Percentiles rank a stretch among this genome's conserved stretches.
Conservation (phyloP, 2,888 invertebrate species). For the Urechis unicinctus region DNA sequence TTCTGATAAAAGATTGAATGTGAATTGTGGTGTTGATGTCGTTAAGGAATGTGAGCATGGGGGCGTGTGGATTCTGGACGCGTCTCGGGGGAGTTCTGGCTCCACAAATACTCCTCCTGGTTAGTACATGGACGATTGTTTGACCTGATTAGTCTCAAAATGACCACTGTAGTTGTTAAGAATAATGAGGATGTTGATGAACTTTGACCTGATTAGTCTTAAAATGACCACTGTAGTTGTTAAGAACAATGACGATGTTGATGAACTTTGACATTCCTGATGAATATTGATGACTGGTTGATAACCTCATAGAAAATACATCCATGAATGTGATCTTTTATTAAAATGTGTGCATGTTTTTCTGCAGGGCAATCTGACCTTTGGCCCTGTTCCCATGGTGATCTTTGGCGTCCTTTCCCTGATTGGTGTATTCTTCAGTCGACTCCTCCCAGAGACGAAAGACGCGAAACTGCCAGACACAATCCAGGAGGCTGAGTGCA, state of each 20-base stretch:
- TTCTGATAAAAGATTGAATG: too few relatives aligned
- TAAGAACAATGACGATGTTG: too few relatives aligned
- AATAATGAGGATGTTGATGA: too few relatives aligned
- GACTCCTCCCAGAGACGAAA: slow-evolving; percentile 13
- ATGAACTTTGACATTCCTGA: too few relatives aligned
- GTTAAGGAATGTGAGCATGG: slow-evolving; percentile 45
- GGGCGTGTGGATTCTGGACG: slow-evolving; percentile 53
- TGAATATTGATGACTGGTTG: too few relatives aligned
- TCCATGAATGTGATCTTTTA: too few relatives aligned
- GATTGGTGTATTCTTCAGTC: slow-evolving; percentile 6
- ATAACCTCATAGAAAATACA: too few relatives aligned
- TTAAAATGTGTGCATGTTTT: too few relatives aligned
- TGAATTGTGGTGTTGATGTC: neutral
- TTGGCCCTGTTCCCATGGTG: slow-evolving; percentile 7
- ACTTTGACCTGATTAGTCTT: too few relatives aligned
- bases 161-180: neutral
- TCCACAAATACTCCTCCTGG: slow-evolving; percentile 45
- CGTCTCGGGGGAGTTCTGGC: slow-evolving; percentile 54
- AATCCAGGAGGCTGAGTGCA: slow-evolving; percentile 11
- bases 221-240: neutral
- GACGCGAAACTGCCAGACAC: slow-evolving; percentile 11
- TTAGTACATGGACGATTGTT: slow-evolving; percentile 20
- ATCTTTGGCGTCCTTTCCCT: slow-evolving; percentile 11
- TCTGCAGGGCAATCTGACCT: slow-evolving; percentile 5
- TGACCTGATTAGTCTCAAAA: too few relatives aligned